Evolutionary conservation across 2,888 invertebrate genomes (phyloP).

Genomic region (Labia minor): DNA sequence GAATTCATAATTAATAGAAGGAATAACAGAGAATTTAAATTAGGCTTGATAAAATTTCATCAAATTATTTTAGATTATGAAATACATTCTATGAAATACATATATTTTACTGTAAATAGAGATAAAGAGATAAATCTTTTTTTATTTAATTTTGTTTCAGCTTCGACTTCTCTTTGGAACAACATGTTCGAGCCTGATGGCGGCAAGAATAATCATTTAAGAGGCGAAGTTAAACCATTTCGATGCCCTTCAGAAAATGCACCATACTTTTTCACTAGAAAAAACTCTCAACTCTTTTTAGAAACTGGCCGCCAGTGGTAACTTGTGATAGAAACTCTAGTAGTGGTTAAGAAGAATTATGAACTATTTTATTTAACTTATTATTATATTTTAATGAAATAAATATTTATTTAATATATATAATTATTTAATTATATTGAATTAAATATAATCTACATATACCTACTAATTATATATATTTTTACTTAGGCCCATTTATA

Average conservation of each 20-base stretch:
- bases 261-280: neutral
- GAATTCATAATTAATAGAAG: too few relatives aligned
- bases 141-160: slow-evolving; percentile 24
- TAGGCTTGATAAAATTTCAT: too few relatives aligned
- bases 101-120: too few relatives aligned
- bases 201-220: slow-evolving; percentile 19
- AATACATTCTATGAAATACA: too few relatives aligned
- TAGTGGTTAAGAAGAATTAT: too few relatives aligned
- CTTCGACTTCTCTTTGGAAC: slow-evolving; percentile 27
- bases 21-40: too few relatives aligned
- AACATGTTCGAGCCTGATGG: slow-evolving; percentile 28
- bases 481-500: too few relatives aligned
- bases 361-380: neutral
- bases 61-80: too few relatives aligned
- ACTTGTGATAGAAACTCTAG: too few relatives aligned
- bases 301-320: neutral
- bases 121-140: too few relatives aligned
- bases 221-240: neutral
- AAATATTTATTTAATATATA: neutral
- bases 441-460: too few relatives aligned
- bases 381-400: neutral
- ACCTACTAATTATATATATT: too few relatives aligned
- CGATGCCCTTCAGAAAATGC: neutral
- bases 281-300: neutral
- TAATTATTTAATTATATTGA: neutral